Evolutionary conservation across 2,888 invertebrate genomes (phyloP), one percentile per base, ranked within the genome.

Genomic region (Leucophenga montana): DNA sequence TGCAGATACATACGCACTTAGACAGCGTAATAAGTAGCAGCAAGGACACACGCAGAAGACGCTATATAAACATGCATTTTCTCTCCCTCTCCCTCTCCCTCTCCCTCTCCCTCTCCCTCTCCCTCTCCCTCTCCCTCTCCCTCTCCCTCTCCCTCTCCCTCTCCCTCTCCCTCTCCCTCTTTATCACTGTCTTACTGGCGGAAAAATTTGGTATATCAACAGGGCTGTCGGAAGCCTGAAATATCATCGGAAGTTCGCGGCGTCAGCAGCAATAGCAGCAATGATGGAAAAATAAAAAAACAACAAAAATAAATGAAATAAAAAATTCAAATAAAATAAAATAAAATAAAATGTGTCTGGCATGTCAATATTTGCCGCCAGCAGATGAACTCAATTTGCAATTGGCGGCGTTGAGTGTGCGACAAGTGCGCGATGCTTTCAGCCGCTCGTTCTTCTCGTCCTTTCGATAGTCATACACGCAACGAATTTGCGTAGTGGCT

Each of bases 331-430:
- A 83, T 81, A 84, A 82, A 82, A 82, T 83, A 80, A 82, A 82
- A 81, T 82, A 65, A 66, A 53, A 66, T 69, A 71, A 75, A 75
- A 85, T 73, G 73, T 84, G 85, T 83, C 84, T 85, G 85, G 77
- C 82, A 81, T 85, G 83, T 82, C 85, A 85, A 84, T 84, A 85
- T 85, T 85, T 83, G 85, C 82, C 78, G 85, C 78, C 82, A 85
- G 83, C 84, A 85, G 82, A 83, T 80, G 83, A 77, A 78, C 83
- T 81, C 83, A 83, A 78, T 78, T 78, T 84, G 82, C 84, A 82
- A 83, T 82, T 82, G 80, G 76, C 80, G 80, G 76, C 80, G 77
- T 81, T 76, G 81, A 79, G 78, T 75, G 78, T 74, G 75, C 71
- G 80, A 77, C 39, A 39, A 39, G 39, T 39, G 39, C 39, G 39